These are phyloP conservation scores for Halcyon malimbica DNA, from an alignment of 2,113 vertebrate genomes.

Conservation along the genomic window DNA sequence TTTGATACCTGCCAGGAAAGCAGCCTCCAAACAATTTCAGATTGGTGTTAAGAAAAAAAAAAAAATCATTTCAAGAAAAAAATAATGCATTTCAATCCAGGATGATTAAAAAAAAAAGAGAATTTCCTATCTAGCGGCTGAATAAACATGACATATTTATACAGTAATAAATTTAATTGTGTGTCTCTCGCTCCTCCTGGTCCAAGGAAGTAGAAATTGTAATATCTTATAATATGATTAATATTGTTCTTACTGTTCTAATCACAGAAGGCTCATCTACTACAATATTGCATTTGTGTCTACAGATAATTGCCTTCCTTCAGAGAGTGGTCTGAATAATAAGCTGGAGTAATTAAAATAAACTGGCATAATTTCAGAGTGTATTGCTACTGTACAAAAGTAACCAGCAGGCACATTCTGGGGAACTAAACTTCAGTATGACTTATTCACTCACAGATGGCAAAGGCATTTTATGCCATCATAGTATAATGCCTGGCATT, in stretches of 20 bases:
- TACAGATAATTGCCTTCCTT: slow-evolving; percentile 71
- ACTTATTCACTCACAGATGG: slow-evolving; percentile 46
- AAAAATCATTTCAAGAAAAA: not conserved
- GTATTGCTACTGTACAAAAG: slow-evolving; percentile 40
- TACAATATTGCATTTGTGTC: slow-evolving; percentile 66
- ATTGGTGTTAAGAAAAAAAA: not conserved
- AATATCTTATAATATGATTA: slow-evolving; percentile 68
- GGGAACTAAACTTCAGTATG: slow-evolving; percentile 36
- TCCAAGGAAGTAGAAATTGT: slow-evolving; percentile 39
- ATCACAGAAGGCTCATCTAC: slow-evolving; percentile 64
- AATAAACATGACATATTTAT: slow-evolving; percentile 65
- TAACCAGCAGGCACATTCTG: slow-evolving; percentile 41
- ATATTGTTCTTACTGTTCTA: slow-evolving; percentile 68
- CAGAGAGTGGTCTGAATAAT: slow-evolving; percentile 60
- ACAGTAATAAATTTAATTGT: slow-evolving; percentile 50
- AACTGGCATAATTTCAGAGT: slow-evolving; percentile 64
- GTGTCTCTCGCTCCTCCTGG: not conserved
- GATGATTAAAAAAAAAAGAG: slow-evolving; percentile 9
- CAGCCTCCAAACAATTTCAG: not conserved
- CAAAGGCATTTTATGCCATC: slow-evolving; percentile 33
- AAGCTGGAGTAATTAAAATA: slow-evolving; percentile 70
- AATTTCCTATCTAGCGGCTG: slow-evolving; percentile 26
- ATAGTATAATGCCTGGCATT: not conserved
- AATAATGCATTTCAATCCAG: not conserved
- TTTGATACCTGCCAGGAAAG: not conserved